Base-by-base conservation (phyloP, 2,113 vertebrate species). In the Arenaria interpres region DNA sequence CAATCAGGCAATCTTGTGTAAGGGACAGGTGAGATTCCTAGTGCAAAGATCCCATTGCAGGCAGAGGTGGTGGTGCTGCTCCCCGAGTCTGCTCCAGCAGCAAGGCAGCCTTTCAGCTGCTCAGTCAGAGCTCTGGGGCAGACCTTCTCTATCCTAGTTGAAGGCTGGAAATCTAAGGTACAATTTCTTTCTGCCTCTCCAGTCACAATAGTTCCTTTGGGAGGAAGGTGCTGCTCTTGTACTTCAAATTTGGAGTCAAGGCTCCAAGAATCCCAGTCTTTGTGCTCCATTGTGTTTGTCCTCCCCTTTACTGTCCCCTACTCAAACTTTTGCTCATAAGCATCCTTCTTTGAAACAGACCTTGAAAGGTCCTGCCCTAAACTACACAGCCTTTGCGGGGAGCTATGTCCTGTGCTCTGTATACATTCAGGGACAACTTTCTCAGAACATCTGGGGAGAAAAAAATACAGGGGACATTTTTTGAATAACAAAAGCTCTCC, bases 21-120 rank as follows among this genome's bases (percentile, higher is more conserved):
- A 57, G 32, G 48, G 17, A 53, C 4, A 7, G 7, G 5, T 32
- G 28, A 54, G 7, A 6, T 64, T 74, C 39, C 59, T 28, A 54
- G 24, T 39, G 50, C 18, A 56, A n/a, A 69, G 13, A 28, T 41
- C 14, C 8, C 0, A 0, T 64, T 74, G 59, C 27, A 60, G 33
- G 24, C n/a, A 78, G 19, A 35, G 24, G 8, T 66, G 35, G 16
- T 37, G 35, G 32, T 56, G 21, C 39, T 51, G 46, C 21, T 81
- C 6, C 6, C 16, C 5, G 1, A 1, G 10, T 43, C 16, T 62
- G 10, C 46, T 80, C 30, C 57, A 75, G 62, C 67, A 79, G 20
- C n/a, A 45, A 33, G 33, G 32, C 50, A 51, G 24, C 11, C 3
- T 3, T 20, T 46, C 37, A 50, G 27, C 12, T 32, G 11, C 41